Evolutionary conservation across 2,888 invertebrate species (phyloP), one percentile per base, ranked within the genome.

Genomic region (Melolontha melolontha): DNA sequence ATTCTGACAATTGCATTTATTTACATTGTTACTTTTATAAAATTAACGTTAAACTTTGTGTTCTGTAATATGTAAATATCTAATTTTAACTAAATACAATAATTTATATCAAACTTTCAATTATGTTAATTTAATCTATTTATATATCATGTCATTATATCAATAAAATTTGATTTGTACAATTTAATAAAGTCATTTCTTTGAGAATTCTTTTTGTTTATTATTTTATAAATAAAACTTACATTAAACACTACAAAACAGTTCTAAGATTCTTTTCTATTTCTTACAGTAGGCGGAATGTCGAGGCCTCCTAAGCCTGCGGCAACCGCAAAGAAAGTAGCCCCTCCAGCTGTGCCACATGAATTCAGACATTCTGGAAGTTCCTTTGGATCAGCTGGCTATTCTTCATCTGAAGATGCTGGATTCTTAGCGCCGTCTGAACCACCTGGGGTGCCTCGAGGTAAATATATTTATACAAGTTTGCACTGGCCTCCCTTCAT

Each of bases 271-370:
- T 74, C 76, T 75, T 80, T 79, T 76, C 78, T 78, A n/a, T 77
- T 78, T 81, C 78, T 88, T 88, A 64, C 88, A 93, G 93, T 92
- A 88, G 94, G 93, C 88, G 94, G 94, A 83, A 93, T 94, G 92
- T 92, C 91, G 83, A 92, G 94, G 86, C 91, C 93, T 79, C 90
- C 89, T 80, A 91, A 91, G 86, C 88, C 90, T 85, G 90, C 91
- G 84, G 90, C 92, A 83, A 94, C 94, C 85, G 93, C 92, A 80
- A 95, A 95, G 86, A 94, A 94, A 86, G 95, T 95, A 81, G 92
- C 95, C 77, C 95, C 95, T 78, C 94, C 94, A 50, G 93, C 94
- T 64, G 92, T 94, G 74, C 94, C 94, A 55, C 91, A 92, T 82
- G 90, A 91, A 74, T 90, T 92, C 84, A 89, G 94, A 69, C 92